Percentiles rank a stretch among this genome's conserved stretches.
Conservation (phyloP, 2,888 invertebrate genomes). For the Thysanoteuthis rhombus region DNA sequence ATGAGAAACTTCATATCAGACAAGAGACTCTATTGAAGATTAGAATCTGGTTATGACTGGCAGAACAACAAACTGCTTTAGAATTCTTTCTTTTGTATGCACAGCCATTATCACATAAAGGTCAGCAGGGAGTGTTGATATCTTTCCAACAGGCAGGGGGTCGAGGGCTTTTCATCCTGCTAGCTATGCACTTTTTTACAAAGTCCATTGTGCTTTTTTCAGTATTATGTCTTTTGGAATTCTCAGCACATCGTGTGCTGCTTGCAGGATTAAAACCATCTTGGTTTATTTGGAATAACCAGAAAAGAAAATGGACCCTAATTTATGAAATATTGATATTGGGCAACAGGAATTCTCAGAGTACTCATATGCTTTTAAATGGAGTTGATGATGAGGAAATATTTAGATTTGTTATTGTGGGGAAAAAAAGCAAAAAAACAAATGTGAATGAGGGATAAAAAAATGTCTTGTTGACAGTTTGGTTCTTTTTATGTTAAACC, state of each 20-base stretch:
- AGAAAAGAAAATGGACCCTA: neutral
- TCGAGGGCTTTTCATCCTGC: neutral
- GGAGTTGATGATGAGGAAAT: neutral
- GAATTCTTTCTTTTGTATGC: neutral
- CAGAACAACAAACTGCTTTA: neutral
- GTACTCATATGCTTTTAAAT: neutral
- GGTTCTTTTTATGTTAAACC: neutral
- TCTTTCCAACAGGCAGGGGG: neutral
- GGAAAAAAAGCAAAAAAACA: neutral
- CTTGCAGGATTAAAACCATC: neutral
- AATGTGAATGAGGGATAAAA: neutral
- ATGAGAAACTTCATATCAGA: neutral
- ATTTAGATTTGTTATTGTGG: neutral
- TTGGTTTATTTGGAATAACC: neutral
- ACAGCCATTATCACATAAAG: neutral
- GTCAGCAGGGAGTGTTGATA: neutral
- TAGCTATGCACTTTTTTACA: neutral
- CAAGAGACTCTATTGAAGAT: neutral
- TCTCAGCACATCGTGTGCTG: neutral
- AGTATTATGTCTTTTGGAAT: neutral
- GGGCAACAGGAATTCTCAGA: neutral
- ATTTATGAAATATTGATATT: conserved; percentile 12
- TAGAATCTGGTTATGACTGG: conserved; percentile 12
- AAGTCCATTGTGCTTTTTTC: neutral
- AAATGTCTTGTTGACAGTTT: neutral